phyloP scores from a whole-genome alignment of 2,113 vertebrate genomes.

The Mystacornis crossleyi region DNA sequence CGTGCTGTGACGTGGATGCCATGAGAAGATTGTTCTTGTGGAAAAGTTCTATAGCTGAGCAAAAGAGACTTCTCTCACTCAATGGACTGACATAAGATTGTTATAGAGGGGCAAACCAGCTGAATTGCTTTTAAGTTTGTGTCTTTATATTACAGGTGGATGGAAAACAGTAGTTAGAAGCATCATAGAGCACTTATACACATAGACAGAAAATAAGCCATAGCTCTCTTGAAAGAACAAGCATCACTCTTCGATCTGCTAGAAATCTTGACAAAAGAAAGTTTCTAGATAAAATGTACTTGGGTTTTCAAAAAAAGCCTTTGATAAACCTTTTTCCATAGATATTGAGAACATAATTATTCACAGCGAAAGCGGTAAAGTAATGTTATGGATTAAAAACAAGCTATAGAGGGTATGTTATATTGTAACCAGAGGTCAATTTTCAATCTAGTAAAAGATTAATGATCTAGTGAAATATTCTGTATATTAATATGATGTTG shows the following conservation, averaged over 20 bases:
- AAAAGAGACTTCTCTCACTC: too few relatives aligned
- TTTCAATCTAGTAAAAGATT: background rate
- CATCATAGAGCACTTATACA: background rate
- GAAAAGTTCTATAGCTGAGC: too few relatives aligned
- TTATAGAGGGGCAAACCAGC: too few relatives aligned
- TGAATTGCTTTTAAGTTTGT: too few relatives aligned
- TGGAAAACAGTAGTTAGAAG: background rate
- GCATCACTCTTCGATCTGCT: background rate
- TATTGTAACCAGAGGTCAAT: background rate
- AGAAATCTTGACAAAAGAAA: background rate
- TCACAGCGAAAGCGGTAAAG: background rate
- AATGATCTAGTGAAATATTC: background rate
- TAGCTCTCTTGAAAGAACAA: background rate
- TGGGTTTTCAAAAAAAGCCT: background rate
- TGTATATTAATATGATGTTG: background rate
- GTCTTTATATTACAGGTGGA: too few relatives aligned
- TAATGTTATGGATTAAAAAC: background rate
- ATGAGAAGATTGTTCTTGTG: too few relatives aligned
- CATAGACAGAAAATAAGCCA: background rate
- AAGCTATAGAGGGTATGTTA: background rate
- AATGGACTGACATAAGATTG: too few relatives aligned
- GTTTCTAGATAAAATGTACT: background rate
- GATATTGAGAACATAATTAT: background rate
- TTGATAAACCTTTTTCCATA: background rate
- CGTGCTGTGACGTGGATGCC: too few relatives aligned